Evolutionary conservation across 2,888 invertebrate genomes (phyloP).

Genomic region (Tenthredo amoena): DNA sequence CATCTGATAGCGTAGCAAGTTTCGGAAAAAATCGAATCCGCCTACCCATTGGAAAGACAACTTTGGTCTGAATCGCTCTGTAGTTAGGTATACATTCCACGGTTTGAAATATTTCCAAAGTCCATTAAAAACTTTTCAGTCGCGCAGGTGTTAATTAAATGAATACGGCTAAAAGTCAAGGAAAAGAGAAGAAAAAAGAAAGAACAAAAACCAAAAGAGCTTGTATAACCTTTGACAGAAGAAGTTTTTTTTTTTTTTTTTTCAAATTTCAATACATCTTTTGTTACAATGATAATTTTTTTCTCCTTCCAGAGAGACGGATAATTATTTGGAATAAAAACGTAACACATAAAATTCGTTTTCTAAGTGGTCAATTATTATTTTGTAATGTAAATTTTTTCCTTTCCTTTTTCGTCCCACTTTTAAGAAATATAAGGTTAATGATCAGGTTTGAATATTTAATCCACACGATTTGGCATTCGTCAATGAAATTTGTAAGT

Average conservation of each 20-base stretch:
- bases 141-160: slow-evolving; percentile 14
- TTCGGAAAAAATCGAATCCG: too few relatives aligned
- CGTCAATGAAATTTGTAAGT: not conserved
- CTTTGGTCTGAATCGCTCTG: too few relatives aligned
- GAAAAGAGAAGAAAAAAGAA: not conserved
- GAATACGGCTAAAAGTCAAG: slow-evolving; percentile 11
- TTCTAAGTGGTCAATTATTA: not conserved
- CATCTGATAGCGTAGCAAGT: too few relatives aligned
- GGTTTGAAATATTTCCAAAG: slow-evolving; percentile 30
- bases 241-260: not conserved
- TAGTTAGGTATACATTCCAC: not conserved
- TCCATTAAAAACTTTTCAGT: slow-evolving; percentile 33
- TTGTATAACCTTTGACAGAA: slow-evolving; percentile 10
- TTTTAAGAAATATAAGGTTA: not conserved
- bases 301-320: not conserved
- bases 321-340: not conserved
- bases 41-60: too few relatives aligned
- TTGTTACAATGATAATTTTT: not conserved
- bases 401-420: not conserved
- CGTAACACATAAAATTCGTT: not conserved
- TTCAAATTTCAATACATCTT: not conserved
- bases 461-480: not conserved
- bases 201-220: not conserved
- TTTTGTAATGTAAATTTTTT: not conserved
- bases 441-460: not conserved